Evolutionary conservation across 2,888 invertebrate genomes (phyloP).

Genomic region (Ethmia dodecea): DNA sequence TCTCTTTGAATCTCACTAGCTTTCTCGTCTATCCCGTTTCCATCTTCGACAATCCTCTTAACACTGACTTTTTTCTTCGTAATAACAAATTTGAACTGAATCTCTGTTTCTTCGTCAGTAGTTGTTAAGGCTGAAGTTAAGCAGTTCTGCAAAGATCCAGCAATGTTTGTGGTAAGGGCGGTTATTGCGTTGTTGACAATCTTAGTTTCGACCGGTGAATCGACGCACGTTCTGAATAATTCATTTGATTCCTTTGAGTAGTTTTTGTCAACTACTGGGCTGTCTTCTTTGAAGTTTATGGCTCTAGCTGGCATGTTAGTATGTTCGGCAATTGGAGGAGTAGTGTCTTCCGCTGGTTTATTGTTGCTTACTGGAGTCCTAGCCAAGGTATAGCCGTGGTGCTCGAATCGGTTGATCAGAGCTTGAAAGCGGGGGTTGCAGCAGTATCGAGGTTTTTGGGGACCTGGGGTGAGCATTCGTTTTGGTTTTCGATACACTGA

Average conservation of each 20-base stretch:
- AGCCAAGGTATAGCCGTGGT: conserved; percentile 44
- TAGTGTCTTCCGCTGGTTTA: conserved; percentile 40
- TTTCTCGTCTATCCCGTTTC: conserved; percentile 29
- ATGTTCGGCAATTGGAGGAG: conserved; percentile 54
- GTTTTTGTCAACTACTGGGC: conserved; percentile 43
- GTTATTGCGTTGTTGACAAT: conserved; percentile 47
- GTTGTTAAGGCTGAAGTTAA: conserved; percentile 50
- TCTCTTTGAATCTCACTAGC: conserved; percentile 32
- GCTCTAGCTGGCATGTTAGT: conserved; percentile 55
- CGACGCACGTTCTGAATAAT: conserved; percentile 55
- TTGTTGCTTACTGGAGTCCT: conserved; percentile 46
- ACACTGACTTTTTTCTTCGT: conserved; percentile 62
- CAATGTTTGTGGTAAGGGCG: conserved; percentile 55
- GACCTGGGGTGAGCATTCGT: conserved; percentile 67
- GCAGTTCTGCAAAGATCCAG: conserved; percentile 58
- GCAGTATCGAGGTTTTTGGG: conserved; percentile 48
- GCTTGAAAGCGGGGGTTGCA: conserved; percentile 67
- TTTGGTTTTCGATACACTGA: conserved; percentile 66
- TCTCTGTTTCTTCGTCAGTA: conserved; percentile 62
- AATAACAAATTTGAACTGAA: conserved; percentile 68
- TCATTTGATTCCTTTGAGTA: conserved; percentile 55
- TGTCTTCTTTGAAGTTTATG: conserved; percentile 68
- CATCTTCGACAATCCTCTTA: conserved; percentile 40
- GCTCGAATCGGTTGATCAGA: conserved; percentile 62
- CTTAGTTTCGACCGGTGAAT: conserved; percentile 33